A percentile compares a stretch with the other conserved stretches of the same genome.
Evolutionary conservation across 2,797 vertebrate species (phyloP).

Genomic region (Molossus molossus): DNA sequence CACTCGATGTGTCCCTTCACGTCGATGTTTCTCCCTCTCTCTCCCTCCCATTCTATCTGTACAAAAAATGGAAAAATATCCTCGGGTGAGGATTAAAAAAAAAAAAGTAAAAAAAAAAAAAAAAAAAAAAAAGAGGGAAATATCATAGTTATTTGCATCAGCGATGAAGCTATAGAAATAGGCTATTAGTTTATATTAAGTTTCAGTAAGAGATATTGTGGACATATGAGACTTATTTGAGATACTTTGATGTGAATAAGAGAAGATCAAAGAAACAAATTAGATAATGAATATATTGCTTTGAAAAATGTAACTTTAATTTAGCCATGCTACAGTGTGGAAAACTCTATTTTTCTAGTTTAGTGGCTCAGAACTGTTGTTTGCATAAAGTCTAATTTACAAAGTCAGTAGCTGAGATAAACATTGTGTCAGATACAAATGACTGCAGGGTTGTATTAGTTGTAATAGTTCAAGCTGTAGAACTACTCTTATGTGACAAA

Average conservation of each 20-base stretch:
- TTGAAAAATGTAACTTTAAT: constrained; percentile 75
- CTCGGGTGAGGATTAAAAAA: too few species aligned
- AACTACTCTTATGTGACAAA: neutral
- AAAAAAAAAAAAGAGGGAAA: constrained; percentile 50
- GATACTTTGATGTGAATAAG: constrained; percentile 68
- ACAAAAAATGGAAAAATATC: too few species aligned
- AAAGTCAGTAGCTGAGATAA: constrained; percentile 88
- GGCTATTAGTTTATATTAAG: constrained; percentile 65
- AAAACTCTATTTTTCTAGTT: constrained; percentile 84
- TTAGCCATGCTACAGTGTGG: constrained; percentile 58
- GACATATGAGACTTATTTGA: constrained; percentile 30
- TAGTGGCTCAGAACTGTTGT: constrained; percentile 89
- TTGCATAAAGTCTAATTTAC: constrained; percentile 89
- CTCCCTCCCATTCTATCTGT: too few species aligned
- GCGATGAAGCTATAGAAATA: constrained; percentile 60
- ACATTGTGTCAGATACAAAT: constrained; percentile 67
- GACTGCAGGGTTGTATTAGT: constrained; percentile 1
- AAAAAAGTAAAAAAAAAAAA: too few species aligned
- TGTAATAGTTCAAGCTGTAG: neutral
- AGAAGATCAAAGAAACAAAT: constrained; percentile 71
- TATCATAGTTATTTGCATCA: constrained; percentile 53
- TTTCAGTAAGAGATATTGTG: constrained; percentile 51
- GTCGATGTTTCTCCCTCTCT: too few species aligned
- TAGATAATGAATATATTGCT: constrained; percentile 72
- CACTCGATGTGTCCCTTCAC: too few species aligned